Base-by-base conservation (phyloP, 1,140 invertebrate species). In the Mamestra configurata region DNA sequence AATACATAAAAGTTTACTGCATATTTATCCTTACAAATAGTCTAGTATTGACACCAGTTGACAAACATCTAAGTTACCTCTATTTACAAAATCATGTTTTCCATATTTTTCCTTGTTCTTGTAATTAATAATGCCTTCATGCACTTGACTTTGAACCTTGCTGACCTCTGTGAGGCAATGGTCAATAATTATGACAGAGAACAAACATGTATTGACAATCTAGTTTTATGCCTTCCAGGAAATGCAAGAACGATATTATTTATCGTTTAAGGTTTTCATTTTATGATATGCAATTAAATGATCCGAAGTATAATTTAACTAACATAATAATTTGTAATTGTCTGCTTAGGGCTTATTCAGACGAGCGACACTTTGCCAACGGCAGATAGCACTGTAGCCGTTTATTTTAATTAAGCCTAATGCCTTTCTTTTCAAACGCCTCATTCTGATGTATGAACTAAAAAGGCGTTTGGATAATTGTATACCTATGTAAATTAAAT, bases 21-120 rank as follows among this genome's bases (percentile, higher is more conserved):
- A 31, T 31, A 31, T 31, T 31, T 31, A 31, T 3, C 1, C 27
- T n/a, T 31, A 31, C 27, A 31, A 31, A 1, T 31, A 31, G 2
- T 31, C 1, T 31, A 31, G 5, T 31, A 31, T 31, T 31, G 2
- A 46, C 43, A 46, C 10, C 4, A 49, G 46, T n/a, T n/a, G 13
- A 49, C 13, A n/a, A 4, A 49, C 3, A 5, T 5, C n/a, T 49
- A 49, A n/a, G n/a, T 5, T 0, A 49, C 4, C 46, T 18, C n/a
- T 49, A 18, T 18, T 18, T 49, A 5, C 15, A n/a, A n/a, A n/a
- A n/a, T 5, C 27, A 3, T 40, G 10, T 40, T 35, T 35, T 35
- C 35, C 49, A 55, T 55, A 24, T 55, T 55, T 55, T 55, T 55
- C 53, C 53, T 55, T 55, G 22, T 55, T 55, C 7, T 24, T 46